Evolutionary conservation across 2,113 vertebrate species (phyloP), one percentile per base, ranked within the genome.

Genomic region (Seriola aureovittata): DNA sequence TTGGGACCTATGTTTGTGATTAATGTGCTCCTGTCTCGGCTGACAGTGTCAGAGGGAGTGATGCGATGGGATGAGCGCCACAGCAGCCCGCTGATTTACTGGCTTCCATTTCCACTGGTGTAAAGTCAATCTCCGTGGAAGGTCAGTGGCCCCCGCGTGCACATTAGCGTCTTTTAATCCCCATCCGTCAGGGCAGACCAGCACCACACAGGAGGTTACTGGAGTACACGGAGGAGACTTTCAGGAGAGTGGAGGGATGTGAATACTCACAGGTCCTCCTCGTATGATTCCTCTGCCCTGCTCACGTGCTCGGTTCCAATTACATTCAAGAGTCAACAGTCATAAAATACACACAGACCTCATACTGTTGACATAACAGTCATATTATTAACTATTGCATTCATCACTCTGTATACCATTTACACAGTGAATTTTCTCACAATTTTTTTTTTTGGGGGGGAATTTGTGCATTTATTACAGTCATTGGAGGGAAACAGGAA

Each of bases 71-170:
- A 76, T 75, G 89, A 93, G 93, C 71, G 44, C 78, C 32, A 60
- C 82, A 78, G 90, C 67, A 76, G 88, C 69, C 80, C 23, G 70
- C 93, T 96, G 96, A 97, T 97, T 97, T 97, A 97, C 93, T 92
- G 85, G 94, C 93, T 93, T 94, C 95, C 95, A 95, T 97, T 97
- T 96, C 95, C 94, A 96, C 94, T 94, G 93, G 80, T 87, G 95
- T 95, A 93, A 96, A 97, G 96, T 96, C 96, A 96, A 95, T 95
- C 95, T 95, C 95, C 88, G 92, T 89, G 91, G 96, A 97, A 98
- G 96, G 97, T 97, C 96, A 97, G 94, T 91, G 92, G 94, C 94
- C 95, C 78, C 93, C 84, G 83, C 91, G 85, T 88, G 85, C 94
- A 96, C 25, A 81, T 96, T 96, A 96, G 92, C 81, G 91, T 94